phyloP scores from a whole-genome alignment of 2,888 invertebrate species.

The Metellina segmentata region DNA sequence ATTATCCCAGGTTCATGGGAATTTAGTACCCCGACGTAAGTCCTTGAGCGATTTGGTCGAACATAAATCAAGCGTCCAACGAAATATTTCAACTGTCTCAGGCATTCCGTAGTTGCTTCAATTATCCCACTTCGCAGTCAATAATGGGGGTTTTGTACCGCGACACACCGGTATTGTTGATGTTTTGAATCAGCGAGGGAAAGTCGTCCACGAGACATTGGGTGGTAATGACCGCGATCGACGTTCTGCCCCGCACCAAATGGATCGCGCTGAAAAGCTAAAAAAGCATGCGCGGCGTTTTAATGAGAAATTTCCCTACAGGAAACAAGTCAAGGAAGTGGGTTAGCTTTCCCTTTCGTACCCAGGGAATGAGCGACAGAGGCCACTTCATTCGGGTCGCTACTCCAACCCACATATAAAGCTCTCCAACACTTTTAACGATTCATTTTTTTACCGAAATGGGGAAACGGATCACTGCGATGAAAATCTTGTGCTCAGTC shows the following conservation, averaged over 20 bases:
- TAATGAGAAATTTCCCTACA: slow-evolving; percentile 73
- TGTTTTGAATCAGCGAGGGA: slow-evolving; percentile 17
- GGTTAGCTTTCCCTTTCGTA: slow-evolving; percentile 76
- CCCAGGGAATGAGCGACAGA: slow-evolving; percentile 54
- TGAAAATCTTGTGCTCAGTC: slow-evolving; percentile 59
- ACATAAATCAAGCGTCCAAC: too few species aligned
- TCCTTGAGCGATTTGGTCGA: too few species aligned
- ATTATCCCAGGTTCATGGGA: too few species aligned
- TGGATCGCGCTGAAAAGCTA: slow-evolving; percentile 28
- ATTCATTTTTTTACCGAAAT: slow-evolving; percentile 67
- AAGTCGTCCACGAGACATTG: slow-evolving; percentile 27
- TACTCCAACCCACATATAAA: slow-evolving; percentile 71
- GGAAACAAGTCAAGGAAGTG: slow-evolving; percentile 71
- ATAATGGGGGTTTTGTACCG: background rate
- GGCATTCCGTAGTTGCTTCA: too few species aligned
- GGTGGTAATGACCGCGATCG: slow-evolving; percentile 71
- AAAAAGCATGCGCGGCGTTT: slow-evolving; percentile 59
- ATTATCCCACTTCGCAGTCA: too few species aligned
- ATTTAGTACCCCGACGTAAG: too few species aligned
- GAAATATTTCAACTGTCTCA: too few species aligned
- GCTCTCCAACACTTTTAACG: slow-evolving; percentile 69
- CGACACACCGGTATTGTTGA: slow-evolving; percentile 25
- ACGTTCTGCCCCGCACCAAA: slow-evolving; percentile 53
- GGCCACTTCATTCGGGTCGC: slow-evolving; percentile 69
- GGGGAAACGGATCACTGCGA: slow-evolving; percentile 54